A percentile compares a stretch with the other conserved stretches of the same genome.
Conservation (phyloP, 2,797 vertebrate genomes). For the Gallinago nigripennis region DNA sequence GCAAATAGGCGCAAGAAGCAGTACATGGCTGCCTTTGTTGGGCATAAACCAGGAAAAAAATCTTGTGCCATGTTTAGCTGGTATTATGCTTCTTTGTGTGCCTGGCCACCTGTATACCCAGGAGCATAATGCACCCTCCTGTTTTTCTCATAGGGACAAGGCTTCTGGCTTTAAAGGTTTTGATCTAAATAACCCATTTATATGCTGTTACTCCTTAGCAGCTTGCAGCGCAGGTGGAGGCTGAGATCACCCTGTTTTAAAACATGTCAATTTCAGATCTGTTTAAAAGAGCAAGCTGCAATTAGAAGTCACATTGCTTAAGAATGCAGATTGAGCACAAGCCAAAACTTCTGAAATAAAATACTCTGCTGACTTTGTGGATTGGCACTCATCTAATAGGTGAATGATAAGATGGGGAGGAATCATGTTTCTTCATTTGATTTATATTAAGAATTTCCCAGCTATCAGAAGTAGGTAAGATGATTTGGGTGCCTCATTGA, state of each 20-base stretch:
- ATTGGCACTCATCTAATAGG: not conserved
- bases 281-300: slow-evolving; percentile 27
- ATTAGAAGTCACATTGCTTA: not conserved
- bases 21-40: not conserved
- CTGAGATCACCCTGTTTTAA: slow-evolving; percentile 42
- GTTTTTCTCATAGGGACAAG: not conserved
- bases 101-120: slow-evolving; percentile 46
- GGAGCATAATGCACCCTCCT: slow-evolving; percentile 35
- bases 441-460: not conserved
- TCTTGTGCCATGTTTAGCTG: not conserved
- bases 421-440: not conserved
- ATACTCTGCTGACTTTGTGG: not conserved
- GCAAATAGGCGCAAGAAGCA: not conserved
- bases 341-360: not conserved
- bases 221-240: not conserved
- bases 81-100: not conserved
- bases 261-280: slow-evolving; percentile 15
- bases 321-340: not conserved
- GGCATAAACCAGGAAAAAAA: not conserved
- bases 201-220: not conserved
- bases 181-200: not conserved
- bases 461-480: not conserved
- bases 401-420: not conserved
- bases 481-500: not conserved
- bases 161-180: slow-evolving; percentile 12